These are phyloP conservation scores for Gambusia yucatana DNA, from an alignment of 2,797 vertebrate genomes.

Conservation along the genomic window DNA sequence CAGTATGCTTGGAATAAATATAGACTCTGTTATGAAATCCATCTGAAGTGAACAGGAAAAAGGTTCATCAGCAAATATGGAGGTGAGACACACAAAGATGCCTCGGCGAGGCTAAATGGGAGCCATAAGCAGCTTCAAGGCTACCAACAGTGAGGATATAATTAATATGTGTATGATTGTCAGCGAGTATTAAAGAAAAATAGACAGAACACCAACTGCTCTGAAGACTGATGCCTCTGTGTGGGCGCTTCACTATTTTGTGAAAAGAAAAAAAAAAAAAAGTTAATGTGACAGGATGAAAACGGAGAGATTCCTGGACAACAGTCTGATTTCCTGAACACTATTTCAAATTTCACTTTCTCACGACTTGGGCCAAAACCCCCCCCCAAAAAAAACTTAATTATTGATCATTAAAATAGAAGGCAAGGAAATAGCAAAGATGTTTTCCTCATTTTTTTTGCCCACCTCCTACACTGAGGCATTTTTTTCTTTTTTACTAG, in stretches of 20 bases:
- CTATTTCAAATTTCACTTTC: no score
- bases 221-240: slow-evolving; percentile 5
- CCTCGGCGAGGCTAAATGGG: slow-evolving; percentile 45
- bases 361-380: background rate
- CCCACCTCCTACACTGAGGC: slow-evolving; percentile 27
- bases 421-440: slow-evolving; percentile 30
- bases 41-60: slow-evolving; percentile 37
- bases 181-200: background rate
- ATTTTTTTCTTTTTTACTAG: slow-evolving; percentile 22
- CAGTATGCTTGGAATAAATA: slow-evolving; percentile 60
- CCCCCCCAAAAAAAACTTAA: slow-evolving; percentile 5
- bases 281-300: slow-evolving; percentile 26
- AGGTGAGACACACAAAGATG: slow-evolving; percentile 55
- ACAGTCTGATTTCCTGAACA: slow-evolving; percentile 34
- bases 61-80: slow-evolving; percentile 23
- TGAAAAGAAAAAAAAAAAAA: background rate
- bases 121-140: slow-evolving; percentile 24
- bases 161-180: slow-evolving; percentile 1
- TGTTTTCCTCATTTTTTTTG: slow-evolving; percentile 25
- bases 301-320: slow-evolving; percentile 32
- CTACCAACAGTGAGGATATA: slow-evolving; percentile 14
- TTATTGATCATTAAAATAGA: slow-evolving; percentile 40
- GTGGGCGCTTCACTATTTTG: slow-evolving; percentile 12
- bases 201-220: slow-evolving; percentile 27
- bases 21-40: slow-evolving; percentile 67